Conservation (phyloP, 2,113 vertebrate species). For the Psilopsiagon aurifrons region DNA sequence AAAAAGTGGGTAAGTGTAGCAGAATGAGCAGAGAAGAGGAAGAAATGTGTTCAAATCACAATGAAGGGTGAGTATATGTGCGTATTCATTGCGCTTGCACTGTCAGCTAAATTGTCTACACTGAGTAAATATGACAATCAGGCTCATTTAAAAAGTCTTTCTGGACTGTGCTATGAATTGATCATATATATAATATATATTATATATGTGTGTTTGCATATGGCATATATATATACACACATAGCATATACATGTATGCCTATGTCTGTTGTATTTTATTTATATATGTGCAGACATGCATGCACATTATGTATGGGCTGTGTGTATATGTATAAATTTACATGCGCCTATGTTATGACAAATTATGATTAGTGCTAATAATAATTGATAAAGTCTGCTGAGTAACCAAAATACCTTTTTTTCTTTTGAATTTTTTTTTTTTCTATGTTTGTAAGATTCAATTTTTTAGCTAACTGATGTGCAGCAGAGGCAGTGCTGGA, state of each 20-base stretch:
- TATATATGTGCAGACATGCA: slow-evolving; percentile 76
- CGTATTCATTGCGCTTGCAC: slow-evolving; percentile 52
- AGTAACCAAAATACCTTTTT: slow-evolving; percentile 65
- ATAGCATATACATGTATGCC: slow-evolving; percentile 72
- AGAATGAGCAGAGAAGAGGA: slow-evolving; percentile 10
- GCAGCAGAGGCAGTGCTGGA: slow-evolving; percentile 45
- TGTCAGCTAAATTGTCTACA: slow-evolving; percentile 53
- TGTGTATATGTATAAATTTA: slow-evolving; percentile 78
- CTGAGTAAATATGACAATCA: slow-evolving; percentile 66
- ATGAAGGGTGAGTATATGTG: slow-evolving; percentile 42
- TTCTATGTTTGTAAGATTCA: slow-evolving; percentile 40
- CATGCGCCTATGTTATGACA: slow-evolving; percentile 68
- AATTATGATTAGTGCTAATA: slow-evolving; percentile 68
- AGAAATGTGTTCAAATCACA: slow-evolving; percentile 29
- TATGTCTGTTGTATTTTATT: slow-evolving; percentile 77
- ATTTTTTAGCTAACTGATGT: slow-evolving; percentile 46
- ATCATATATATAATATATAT: slow-evolving; percentile 67
- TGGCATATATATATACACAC: slow-evolving; percentile 66
- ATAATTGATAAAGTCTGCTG: slow-evolving; percentile 72
- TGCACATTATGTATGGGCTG: slow-evolving; percentile 66
- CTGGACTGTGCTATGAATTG: slow-evolving; percentile 60
- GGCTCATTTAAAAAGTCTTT: slow-evolving; percentile 65
- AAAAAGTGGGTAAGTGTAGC: slow-evolving; percentile 3
- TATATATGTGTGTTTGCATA: slow-evolving; percentile 68
- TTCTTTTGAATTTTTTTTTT: slow-evolving; percentile 56